Conservation (phyloP, 2,888 invertebrate species). For the Polylopha cassiicola region DNA sequence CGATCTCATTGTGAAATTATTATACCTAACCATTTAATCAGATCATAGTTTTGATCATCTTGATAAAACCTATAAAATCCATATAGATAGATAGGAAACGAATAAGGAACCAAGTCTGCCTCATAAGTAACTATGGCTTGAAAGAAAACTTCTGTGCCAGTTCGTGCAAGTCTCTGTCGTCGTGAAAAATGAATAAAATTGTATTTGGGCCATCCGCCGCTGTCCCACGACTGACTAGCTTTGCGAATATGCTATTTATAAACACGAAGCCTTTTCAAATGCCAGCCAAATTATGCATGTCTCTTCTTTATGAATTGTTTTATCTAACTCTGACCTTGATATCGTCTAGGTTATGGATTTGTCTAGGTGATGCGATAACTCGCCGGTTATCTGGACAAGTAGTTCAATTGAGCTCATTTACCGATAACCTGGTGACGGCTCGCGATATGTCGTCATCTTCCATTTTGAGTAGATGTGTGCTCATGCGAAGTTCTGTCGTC, state of each 20-base stretch:
- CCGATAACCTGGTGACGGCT: constrained; percentile 44
- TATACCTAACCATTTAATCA: no score
- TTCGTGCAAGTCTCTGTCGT: constrained; percentile 65
- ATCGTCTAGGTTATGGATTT: constrained; percentile 14
- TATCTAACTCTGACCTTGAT: constrained; percentile 23
- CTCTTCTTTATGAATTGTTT: no score
- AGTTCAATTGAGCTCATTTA: constrained; percentile 58
- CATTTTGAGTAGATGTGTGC: constrained; percentile 27
- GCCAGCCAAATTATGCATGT: no score
- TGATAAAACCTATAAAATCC: no score
- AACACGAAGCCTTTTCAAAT: neutral
- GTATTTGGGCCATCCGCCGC: constrained; percentile 59
- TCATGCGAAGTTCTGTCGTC: constrained; percentile 3
- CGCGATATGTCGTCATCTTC: constrained; percentile 50
- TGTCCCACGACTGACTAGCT: constrained; percentile 32
- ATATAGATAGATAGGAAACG: no score
- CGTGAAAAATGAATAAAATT: constrained; percentile 73
- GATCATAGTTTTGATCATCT: no score
- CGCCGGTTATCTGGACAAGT: constrained; percentile 37
- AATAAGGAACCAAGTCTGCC: no score
- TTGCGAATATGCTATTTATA: constrained; percentile 24
- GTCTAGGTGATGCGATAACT: constrained; percentile 36
- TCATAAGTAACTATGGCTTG: constrained; percentile 27
- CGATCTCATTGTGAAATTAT: no score
- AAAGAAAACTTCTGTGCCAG: constrained; percentile 72